Conservation (phyloP, 1,140 invertebrate species). For the Caerostris extrusa region DNA sequence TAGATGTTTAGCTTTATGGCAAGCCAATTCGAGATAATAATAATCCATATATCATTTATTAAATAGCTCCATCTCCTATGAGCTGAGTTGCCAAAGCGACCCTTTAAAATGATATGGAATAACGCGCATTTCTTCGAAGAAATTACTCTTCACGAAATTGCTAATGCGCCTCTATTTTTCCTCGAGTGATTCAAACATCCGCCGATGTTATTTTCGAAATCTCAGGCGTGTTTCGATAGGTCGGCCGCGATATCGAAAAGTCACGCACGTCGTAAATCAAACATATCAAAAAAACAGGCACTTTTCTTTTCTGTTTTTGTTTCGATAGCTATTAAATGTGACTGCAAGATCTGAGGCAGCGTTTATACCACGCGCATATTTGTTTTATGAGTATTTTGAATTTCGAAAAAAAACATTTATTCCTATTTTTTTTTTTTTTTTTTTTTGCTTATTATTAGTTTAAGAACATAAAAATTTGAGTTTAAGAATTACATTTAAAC, state of each 20-base stretch:
- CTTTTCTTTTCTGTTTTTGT: neutral
- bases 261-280: conserved; percentile 20
- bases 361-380: too few species aligned
- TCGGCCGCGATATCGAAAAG: neutral
- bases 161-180: neutral
- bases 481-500: too few species aligned
- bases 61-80: neutral
- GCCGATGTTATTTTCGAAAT: neutral
- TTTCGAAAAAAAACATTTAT: too few species aligned
- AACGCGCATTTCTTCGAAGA: neutral
- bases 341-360: neutral
- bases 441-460: too few species aligned
- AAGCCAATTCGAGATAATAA: too few species aligned
- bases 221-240: neutral
- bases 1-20: too few species aligned
- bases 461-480: too few species aligned
- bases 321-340: neutral
- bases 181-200: neutral
- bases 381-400: too few species aligned
- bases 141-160: neutral
- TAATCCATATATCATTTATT: neutral
- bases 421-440: too few species aligned
- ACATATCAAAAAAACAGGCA: neutral
- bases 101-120: neutral
- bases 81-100: neutral